Evolutionary conservation across 2,113 vertebrate species (phyloP).

Genomic region (Artemisiospiza belli): DNA sequence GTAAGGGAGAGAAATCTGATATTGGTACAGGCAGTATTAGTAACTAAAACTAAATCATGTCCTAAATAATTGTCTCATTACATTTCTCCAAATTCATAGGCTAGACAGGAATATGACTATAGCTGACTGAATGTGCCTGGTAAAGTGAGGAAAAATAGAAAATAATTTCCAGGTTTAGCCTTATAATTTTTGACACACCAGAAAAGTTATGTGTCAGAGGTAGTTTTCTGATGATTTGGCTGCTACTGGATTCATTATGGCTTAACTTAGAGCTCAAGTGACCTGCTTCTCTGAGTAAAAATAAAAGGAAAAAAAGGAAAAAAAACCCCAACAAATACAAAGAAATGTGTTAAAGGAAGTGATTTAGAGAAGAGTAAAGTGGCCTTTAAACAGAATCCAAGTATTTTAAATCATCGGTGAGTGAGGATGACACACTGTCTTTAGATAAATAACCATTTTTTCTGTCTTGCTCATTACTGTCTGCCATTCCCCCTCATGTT

Average conservation of each 20-base stretch:
- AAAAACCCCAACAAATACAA: fast-evolving
- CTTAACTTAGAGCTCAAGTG: background rate
- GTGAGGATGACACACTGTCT: background rate
- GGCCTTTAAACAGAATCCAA: background rate
- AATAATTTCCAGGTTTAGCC: background rate
- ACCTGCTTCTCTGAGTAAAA: background rate
- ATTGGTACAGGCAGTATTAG: fast-evolving
- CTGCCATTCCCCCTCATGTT: background rate
- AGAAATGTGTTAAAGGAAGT: background rate
- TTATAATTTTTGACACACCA: background rate
- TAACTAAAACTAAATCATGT: background rate
- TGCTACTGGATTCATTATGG: background rate
- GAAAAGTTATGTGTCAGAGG: background rate
- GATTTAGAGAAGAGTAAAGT: background rate
- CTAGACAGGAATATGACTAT: background rate
- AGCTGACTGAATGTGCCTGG: background rate
- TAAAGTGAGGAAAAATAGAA: background rate
- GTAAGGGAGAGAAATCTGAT: background rate
- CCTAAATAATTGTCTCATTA: background rate
- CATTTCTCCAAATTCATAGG: background rate
- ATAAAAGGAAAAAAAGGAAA: too few relatives aligned
- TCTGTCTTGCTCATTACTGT: background rate
- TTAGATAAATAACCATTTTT: background rate
- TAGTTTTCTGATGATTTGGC: background rate
- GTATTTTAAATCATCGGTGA: background rate